Evolutionary conservation across 2,888 invertebrate genomes (phyloP).

Genomic region (Idaea straminata): DNA sequence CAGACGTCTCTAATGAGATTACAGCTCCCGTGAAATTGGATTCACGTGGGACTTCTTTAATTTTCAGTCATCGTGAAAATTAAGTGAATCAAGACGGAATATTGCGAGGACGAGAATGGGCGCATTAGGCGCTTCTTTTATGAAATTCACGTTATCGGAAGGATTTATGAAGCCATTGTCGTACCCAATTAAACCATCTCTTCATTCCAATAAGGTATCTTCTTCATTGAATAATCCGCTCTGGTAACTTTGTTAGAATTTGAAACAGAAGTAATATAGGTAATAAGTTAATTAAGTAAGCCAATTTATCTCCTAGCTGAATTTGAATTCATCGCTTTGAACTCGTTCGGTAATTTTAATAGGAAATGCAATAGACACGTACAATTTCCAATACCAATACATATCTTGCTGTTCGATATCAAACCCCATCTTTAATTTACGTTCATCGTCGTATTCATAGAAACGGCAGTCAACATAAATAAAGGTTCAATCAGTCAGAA

Average conservation of each 20-base stretch:
- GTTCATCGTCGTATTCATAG: constrained; percentile 22
- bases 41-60: constrained; percentile 74
- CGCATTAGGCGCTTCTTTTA: constrained; percentile 35
- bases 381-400: not conserved
- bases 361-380: not conserved
- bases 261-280: not conserved
- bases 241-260: not conserved
- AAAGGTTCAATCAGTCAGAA: constrained; percentile 65
- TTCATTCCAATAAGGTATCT: not conserved
- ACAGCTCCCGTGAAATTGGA: constrained; percentile 74
- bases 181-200: not conserved
- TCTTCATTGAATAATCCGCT: not conserved
- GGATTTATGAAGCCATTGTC: constrained; percentile 8
- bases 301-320: not conserved
- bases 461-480: constrained; percentile 45
- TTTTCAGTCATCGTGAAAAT: constrained; percentile 73
- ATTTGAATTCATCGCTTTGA: not conserved
- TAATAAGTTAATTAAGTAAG: not conserved
- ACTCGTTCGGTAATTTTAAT: not conserved
- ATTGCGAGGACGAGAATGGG: constrained; percentile 40
- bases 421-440: constrained; percentile 5
- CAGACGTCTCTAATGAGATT: constrained; percentile 76
- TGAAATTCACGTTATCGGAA: constrained; percentile 23
- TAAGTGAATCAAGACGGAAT: constrained; percentile 53
- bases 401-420: not conserved